Base-by-base conservation (phyloP, 2,797 vertebrate species). In the Argentina silus region DNA sequence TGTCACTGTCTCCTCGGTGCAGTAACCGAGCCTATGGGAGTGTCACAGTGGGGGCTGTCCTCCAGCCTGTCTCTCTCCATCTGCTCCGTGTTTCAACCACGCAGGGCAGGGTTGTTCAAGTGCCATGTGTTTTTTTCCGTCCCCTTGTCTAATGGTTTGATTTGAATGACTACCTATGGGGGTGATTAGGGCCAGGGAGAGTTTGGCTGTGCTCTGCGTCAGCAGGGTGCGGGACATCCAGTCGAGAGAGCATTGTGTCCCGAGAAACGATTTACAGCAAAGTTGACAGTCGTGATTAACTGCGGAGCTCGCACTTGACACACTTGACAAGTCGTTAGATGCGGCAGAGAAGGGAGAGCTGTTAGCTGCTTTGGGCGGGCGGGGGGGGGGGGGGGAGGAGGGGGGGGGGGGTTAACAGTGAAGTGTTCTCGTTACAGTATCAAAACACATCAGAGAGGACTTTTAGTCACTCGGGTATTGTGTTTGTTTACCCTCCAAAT, bases 1-100 rank as follows among this genome's bases (percentile, higher is more conserved):
- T 78, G 79, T 85, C 86, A 81, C 74, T 64, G 78, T 78, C 73
- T 63, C 81, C 81, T 77, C 78, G 66, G 84, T 88, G 86, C 85
- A 81, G 82, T 78, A 88, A 89, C 86, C 84, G 78, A 80, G 80
- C 88, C 85, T 85, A 86, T 76, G 14, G 82, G 77, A 74, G 79
- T 76, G n/a, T 51, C 50, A 51, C 50, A 10, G 59, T 42, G 1
- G n/a, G 45, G 43, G 10, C 45, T 12, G 19, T 23, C 45, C 21
- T 36, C 3, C 7, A 42, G 12, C 44, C 50, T n/a, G 66, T 6
- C 66, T 65, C 17, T 11, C 21, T 11, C 47, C 66, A 36, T 53
- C 66, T 67, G 66, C 6, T 51, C 45, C 45, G 7, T 14, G 21
- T 23, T 19, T 21, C 12, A 7, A 4, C 44, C 43, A 14, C 6